Evolutionary conservation across 2,888 invertebrate species (phyloP), one percentile per base, ranked within the genome.

Genomic region (Luperina nickerlii): DNA sequence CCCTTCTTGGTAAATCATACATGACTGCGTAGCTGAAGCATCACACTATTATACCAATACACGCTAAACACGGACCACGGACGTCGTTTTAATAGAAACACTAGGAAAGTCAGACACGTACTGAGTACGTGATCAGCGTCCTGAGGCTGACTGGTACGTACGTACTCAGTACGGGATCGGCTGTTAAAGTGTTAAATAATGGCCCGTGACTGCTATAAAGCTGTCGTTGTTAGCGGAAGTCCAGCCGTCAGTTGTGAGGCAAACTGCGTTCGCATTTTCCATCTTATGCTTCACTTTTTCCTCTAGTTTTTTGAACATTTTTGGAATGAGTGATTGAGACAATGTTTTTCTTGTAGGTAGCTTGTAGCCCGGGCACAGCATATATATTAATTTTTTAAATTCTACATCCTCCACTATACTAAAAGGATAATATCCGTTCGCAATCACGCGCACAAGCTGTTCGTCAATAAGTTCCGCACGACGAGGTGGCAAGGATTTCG

Each of bases 191-290:
- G n/a, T n/a, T 20, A 5, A 2, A 76, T 38, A 38, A 38, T 38
- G 38, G 38, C 38, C 38, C 63, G 76, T 76, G 5, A 76, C 76
- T 27, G 76, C 70, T 76, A 70, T 20, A 5, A 2, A 76, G 8
- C 71, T 65, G 4, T 76, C 42, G 18, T 76, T 71, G 38, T 76
- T 76, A 24, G 45, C 76, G 0, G 76, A 76, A 1, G 63, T 76
- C 71, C 76, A 76, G 71, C 51, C 63, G 71, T 70, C 76, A 70
- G 71, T 70, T 18, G 76, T 70, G 51, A 76, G 76, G 71, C 76
- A 71, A 6, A 65, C 54, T 70, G 76, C 76, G 63, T 45, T 76
- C 20, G 76, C 63, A 71, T 71, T 63, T 76, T 70, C 63, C 5
- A 70, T 70, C 0, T 63, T 76, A 8, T 51, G 63, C 70, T 20